phyloP scores from a whole-genome alignment of 2,888 invertebrate species.

The Nomada ferruginata region DNA sequence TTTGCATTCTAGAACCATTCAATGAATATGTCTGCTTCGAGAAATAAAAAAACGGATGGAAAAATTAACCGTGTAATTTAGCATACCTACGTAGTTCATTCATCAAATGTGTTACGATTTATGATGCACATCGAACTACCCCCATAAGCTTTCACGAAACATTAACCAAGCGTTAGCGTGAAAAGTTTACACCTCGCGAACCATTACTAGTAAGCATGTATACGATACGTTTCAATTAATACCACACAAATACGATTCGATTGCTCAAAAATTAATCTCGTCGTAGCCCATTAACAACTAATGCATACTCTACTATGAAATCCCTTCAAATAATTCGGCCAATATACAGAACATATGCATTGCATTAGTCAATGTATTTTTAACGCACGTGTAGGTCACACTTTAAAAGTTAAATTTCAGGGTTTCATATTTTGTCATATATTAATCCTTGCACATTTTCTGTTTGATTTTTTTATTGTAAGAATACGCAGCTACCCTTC shows the following conservation, averaged over 20 bases:
- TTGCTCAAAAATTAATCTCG: not conserved
- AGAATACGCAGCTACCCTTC: too few species aligned
- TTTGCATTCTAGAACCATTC: too few species aligned
- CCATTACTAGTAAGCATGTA: not conserved
- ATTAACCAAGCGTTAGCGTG: not conserved
- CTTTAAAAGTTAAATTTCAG: too few species aligned
- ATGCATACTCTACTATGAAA: too few species aligned
- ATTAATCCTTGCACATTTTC: too few species aligned
- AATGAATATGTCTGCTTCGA: not conserved
- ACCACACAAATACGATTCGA: not conserved
- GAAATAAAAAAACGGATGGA: not conserved
- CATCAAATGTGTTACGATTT: not conserved
- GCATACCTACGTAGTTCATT: too few species aligned
- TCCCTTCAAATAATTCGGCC: too few species aligned
- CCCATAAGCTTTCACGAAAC: constrained; percentile 24
- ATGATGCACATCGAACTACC: not conserved
- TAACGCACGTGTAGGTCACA: not conserved
- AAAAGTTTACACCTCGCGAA: not conserved
- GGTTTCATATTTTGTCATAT: too few species aligned
- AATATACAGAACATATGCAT: too few species aligned
- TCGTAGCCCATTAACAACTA: too few species aligned
- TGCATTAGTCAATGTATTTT: not conserved
- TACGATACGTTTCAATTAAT: not conserved
- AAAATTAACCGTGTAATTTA: constrained; percentile 13
- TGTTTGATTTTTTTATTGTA: too few species aligned